phyloP scores from a whole-genome alignment of 1,140 invertebrate species.

The Macrobrachium nipponense region DNA sequence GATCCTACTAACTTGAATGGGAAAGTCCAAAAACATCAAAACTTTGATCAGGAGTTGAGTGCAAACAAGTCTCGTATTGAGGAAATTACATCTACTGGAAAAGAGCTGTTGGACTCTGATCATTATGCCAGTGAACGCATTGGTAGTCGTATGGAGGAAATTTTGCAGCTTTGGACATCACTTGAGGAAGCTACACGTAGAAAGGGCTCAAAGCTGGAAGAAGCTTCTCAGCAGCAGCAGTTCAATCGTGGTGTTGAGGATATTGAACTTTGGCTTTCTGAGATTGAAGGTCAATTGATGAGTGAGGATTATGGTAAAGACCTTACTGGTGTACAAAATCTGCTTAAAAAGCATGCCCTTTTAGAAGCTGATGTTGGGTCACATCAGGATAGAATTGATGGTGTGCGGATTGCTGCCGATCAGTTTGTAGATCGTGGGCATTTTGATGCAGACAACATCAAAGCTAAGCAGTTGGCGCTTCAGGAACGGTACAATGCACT shows the following conservation, averaged over 20 bases:
- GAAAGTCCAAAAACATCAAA: constrained; percentile 99
- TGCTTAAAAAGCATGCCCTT: constrained; percentile 98
- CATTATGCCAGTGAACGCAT: constrained; percentile 80
- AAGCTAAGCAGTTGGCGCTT: constrained; percentile 77
- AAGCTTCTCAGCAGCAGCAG: constrained; percentile 97
- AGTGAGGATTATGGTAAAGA: constrained; percentile 99
- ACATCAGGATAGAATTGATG: constrained; percentile 93
- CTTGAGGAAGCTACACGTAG: constrained; percentile 89
- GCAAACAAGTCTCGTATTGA: constrained; percentile 95
- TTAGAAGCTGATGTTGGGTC: constrained; percentile 97
- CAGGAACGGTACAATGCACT: constrained; percentile 79
- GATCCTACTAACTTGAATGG: constrained; percentile 99
- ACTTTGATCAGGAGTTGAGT: constrained; percentile 95
- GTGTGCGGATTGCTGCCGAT: constrained; percentile 85
- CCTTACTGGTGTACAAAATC: constrained; percentile 93
- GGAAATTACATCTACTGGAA: constrained; percentile 82
- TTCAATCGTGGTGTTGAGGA: constrained; percentile 98
- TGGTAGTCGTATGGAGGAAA: constrained; percentile 87
- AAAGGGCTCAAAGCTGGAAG: constrained; percentile 81
- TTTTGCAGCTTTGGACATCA: constrained; percentile 93
- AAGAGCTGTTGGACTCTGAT: constrained; percentile 73
- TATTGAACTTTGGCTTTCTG: constrained; percentile 96
- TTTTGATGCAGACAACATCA: constrained; percentile 97
- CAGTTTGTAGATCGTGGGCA: constrained; percentile 93
- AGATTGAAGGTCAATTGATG: constrained; percentile 95